Conservation (phyloP, 37 sponge, comb jelly and placozoan species). For the Tethya wilhelma region DNA sequence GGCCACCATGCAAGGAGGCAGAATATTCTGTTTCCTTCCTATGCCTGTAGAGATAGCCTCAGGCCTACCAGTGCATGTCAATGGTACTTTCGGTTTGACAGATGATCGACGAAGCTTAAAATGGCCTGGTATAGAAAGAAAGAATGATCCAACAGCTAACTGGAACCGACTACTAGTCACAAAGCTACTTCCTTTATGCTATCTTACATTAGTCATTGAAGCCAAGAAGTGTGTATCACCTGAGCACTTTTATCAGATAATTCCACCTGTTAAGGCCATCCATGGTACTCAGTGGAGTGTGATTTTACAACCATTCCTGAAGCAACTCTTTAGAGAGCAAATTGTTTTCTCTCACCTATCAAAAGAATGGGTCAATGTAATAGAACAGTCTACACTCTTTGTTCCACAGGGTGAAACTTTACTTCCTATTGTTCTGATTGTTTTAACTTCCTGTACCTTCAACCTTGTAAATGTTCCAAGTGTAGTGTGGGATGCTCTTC, state of each 20-base stretch:
- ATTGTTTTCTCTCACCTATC: not conserved
- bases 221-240: conserved; percentile 6
- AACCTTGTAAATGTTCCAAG: conserved; percentile 10
- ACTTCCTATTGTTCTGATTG: not conserved
- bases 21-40: conserved; percentile 74
- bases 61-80: conserved; percentile 64
- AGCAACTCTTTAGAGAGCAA: not conserved
- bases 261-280: conserved; percentile 11
- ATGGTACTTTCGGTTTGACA: conserved; percentile 68
- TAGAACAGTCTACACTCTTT: too few relatives aligned
- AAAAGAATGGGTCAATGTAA: conserved; percentile 5
- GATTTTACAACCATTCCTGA: not conserved
- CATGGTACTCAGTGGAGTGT: conserved; percentile 6
- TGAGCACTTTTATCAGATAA: conserved; percentile 15
- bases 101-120: conserved; percentile 52
- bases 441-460: conserved; percentile 12
- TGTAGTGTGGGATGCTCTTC: conserved; percentile 20
- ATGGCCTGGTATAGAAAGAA: conserved; percentile 49
- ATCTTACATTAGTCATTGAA: conserved; percentile 23
- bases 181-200: conserved; percentile 40
- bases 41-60: conserved; percentile 41
- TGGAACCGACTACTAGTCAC: conserved; percentile 61
- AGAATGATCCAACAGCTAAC: conserved; percentile 30
- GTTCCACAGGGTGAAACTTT: not conserved
- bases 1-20: not conserved